Evolutionary conservation across 2,888 invertebrate species (phyloP).

Genomic region (Caenorhabditis angaria): DNA sequence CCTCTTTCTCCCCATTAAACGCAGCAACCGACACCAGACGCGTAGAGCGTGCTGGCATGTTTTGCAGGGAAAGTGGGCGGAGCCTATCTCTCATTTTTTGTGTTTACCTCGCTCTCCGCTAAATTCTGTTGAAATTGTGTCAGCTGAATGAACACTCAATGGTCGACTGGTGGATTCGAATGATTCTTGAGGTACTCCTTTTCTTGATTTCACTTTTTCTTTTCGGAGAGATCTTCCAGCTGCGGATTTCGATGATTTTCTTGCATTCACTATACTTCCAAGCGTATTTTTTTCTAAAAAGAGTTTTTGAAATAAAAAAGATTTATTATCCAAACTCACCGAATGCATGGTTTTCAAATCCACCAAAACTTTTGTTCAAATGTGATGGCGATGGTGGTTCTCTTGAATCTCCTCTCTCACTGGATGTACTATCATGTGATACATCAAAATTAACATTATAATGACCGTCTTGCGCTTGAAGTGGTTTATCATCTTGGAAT

Average conservation of each 20-base stretch:
- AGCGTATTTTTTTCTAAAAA: conserved; percentile 22
- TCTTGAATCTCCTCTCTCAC: conserved; percentile 21
- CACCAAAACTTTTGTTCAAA: conserved; percentile 37
- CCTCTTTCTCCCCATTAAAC: conserved; percentile 3
- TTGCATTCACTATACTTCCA: conserved; percentile 17
- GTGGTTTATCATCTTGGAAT: conserved; percentile 49
- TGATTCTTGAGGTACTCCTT: conserved; percentile 21
- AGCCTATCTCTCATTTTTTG: background rate
- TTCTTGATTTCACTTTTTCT: conserved; percentile 32
- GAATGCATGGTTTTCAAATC: conserved; percentile 30
- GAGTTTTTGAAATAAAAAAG: background rate
- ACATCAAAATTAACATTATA: conserved; percentile 43
- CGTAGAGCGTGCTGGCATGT: conserved; percentile 18
- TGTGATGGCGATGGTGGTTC: conserved; percentile 34
- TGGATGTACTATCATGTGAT: conserved; percentile 43
- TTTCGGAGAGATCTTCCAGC: conserved; percentile 23
- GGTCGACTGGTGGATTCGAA: conserved; percentile 18
- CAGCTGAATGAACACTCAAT: conserved; percentile 31
- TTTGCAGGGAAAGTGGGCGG: conserved; percentile 22
- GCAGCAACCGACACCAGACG: conserved; percentile 30
- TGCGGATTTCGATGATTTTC: conserved; percentile 23
- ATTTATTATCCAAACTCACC: conserved; percentile 8
- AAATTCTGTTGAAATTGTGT: conserved; percentile 40
- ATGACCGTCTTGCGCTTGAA: conserved; percentile 37
- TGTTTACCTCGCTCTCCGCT: conserved; percentile 17